phyloP scores from a whole-genome alignment of 2,888 invertebrate genomes.

The Odontomyia ornata region DNA sequence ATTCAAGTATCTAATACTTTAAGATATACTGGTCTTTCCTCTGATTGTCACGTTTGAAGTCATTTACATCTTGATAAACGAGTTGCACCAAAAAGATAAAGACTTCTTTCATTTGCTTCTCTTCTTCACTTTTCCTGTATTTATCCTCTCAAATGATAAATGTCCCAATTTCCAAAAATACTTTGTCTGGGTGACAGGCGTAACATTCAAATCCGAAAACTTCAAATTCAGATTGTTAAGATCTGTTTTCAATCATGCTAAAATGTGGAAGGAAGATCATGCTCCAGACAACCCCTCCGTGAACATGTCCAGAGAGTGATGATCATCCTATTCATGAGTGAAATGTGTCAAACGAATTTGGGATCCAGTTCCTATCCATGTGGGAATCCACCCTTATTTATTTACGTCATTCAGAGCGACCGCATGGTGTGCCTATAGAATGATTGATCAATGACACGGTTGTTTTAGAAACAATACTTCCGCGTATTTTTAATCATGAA shows the following conservation, averaged over 20 bases:
- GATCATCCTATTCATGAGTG: neutral
- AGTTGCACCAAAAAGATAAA: too few species aligned
- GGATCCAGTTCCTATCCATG: conserved; percentile 36
- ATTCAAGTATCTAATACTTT: too few species aligned
- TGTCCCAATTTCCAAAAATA: conserved; percentile 45
- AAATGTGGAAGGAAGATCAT: conserved; percentile 9
- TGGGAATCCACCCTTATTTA: conserved; percentile 36
- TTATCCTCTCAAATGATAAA: conserved; percentile 26
- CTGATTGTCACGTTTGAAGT: too few species aligned
- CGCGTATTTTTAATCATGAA: too few species aligned
- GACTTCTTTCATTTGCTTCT: too few species aligned
- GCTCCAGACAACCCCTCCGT: neutral
- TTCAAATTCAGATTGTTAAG: conserved; percentile 9
- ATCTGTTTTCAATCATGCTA: neutral
- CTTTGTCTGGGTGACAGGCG: conserved; percentile 38
- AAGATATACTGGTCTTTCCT: too few species aligned
- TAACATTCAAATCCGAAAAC: conserved; percentile 13
- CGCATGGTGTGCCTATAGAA: conserved; percentile 17
- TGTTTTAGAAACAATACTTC: conserved; percentile 29
- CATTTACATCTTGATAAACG: too few species aligned
- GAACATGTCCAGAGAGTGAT: conserved; percentile 31
- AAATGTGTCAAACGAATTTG: conserved; percentile 10
- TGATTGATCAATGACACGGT: conserved; percentile 39
- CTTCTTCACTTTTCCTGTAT: neutral
- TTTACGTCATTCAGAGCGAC: neutral